phyloP scores from a whole-genome alignment of 2,797 vertebrate species.

The Xiphophorus birchmanni region DNA sequence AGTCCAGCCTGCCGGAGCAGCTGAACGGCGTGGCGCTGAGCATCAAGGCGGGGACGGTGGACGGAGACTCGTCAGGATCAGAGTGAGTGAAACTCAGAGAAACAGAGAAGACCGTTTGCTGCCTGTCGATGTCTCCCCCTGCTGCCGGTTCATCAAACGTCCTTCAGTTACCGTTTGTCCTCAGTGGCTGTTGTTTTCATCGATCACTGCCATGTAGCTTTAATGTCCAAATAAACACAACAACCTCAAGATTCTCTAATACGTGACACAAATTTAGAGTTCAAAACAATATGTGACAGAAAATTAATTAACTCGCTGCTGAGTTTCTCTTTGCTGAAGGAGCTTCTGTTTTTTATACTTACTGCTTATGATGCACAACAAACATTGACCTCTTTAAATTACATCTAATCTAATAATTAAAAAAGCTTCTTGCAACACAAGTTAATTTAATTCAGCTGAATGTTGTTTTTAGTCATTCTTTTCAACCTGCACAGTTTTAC shows the following conservation, averaged over 20 bases:
- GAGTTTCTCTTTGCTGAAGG: background rate
- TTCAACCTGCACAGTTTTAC: background rate
- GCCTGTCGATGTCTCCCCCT: constrained; percentile 9
- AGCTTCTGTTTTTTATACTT: background rate
- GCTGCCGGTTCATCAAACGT: constrained; percentile 24
- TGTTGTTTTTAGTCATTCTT: background rate
- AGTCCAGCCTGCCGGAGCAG: constrained; percentile 80
- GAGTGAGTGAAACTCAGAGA: constrained; percentile 85
- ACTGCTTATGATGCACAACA: background rate
- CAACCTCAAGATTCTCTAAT: background rate
- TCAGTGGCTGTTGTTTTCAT: constrained; percentile 42
- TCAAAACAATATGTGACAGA: background rate
- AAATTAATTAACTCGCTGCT: background rate
- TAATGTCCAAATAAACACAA: constrained; percentile 45
- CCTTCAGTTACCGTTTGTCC: constrained; percentile 17
- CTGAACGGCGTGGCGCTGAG: constrained; percentile 87
- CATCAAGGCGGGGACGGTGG: constrained; percentile 87
- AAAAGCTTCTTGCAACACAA: background rate
- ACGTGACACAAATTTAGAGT: background rate
- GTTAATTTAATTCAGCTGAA: background rate
- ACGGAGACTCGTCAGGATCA: constrained; percentile 93
- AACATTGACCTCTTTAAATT: background rate
- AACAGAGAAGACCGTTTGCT: background rate
- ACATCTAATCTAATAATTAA: background rate
- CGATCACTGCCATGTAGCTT: constrained; percentile 37